Evolutionary conservation across 2,888 invertebrate species (phyloP).

Genomic region (Platynereis dumerilii): DNA sequence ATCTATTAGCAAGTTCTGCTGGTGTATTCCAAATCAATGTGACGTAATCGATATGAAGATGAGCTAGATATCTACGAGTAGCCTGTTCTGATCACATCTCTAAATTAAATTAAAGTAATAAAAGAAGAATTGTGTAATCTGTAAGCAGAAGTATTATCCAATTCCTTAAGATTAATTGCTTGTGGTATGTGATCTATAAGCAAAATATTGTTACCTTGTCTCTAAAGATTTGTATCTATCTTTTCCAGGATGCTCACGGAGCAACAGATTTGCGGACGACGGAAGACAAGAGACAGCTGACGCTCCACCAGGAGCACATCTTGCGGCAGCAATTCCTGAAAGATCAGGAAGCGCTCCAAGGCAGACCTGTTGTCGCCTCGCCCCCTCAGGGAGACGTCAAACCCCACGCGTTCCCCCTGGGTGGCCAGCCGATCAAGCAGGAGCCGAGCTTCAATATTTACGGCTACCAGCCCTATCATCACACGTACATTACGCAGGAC

Average conservation of each 20-base stretch:
- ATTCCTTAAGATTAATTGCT: too few species aligned
- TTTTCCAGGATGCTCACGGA: background rate
- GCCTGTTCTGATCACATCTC: too few species aligned
- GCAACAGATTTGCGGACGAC: slow-evolving; percentile 5
- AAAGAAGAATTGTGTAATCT: too few species aligned
- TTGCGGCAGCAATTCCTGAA: slow-evolving; percentile 19
- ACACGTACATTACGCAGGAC: slow-evolving; percentile 59
- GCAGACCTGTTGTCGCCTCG: background rate
- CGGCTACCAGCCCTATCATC: slow-evolving; percentile 62
- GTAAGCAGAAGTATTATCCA: too few species aligned
- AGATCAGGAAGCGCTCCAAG: background rate
- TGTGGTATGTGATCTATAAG: too few species aligned
- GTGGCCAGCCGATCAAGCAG: slow-evolving; percentile 27
- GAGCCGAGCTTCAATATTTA: slow-evolving; percentile 60
- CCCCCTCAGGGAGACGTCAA: background rate
- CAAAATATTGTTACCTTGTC: too few species aligned
- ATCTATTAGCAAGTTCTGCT: too few species aligned
- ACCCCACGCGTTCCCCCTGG: slow-evolving; percentile 9
- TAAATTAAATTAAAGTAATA: too few species aligned
- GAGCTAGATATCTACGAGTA: too few species aligned
- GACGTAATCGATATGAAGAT: too few species aligned
- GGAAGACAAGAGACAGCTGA: slow-evolving; percentile 17
- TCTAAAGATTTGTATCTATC: too few species aligned
- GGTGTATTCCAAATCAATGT: too few species aligned
- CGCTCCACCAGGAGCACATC: slow-evolving; percentile 19